Evolutionary conservation across 1,140 invertebrate species (phyloP).

Genomic region (Ceratoteleas bidentatus): DNA sequence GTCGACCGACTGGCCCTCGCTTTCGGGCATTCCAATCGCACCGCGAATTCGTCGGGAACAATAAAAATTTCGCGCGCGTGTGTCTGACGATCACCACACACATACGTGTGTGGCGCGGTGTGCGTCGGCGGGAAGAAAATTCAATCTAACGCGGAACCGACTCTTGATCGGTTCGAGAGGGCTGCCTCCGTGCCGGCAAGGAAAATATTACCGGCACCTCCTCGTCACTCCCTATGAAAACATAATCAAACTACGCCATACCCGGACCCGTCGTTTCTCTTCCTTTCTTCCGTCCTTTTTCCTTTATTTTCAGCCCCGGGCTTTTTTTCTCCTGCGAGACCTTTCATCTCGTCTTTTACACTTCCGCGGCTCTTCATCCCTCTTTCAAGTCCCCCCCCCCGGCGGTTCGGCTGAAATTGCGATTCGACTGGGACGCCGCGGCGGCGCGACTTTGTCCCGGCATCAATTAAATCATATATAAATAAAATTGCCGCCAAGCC

Average conservation of each 20-base stretch:
- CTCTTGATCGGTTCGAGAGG: conserved; percentile 47
- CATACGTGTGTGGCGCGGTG: neutral
- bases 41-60: conserved; percentile 12
- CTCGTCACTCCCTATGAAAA: conserved; percentile 42
- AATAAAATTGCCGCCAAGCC: too few relatives aligned
- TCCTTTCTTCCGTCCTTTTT: too few relatives aligned
- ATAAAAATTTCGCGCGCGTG: conserved; percentile 26
- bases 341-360: too few relatives aligned
- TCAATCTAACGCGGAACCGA: conserved; percentile 48
- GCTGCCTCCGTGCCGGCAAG: conserved; percentile 15
- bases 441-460: too few relatives aligned
- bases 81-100: neutral
- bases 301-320: too few relatives aligned
- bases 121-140: conserved; percentile 24
- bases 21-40: conserved; percentile 24
- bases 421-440: too few relatives aligned
- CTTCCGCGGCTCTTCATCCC: too few relatives aligned
- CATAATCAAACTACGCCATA: conserved; percentile 59
- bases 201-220: conserved; percentile 48
- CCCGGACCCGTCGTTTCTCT: too few relatives aligned
- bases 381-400: too few relatives aligned
- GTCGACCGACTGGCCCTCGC: neutral
- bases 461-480: too few relatives aligned
- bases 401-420: too few relatives aligned
- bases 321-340: too few relatives aligned